These are phyloP conservation scores for Cryptocheilus praepositus DNA, from an alignment of 2,888 invertebrate species.

Conservation along the genomic window DNA sequence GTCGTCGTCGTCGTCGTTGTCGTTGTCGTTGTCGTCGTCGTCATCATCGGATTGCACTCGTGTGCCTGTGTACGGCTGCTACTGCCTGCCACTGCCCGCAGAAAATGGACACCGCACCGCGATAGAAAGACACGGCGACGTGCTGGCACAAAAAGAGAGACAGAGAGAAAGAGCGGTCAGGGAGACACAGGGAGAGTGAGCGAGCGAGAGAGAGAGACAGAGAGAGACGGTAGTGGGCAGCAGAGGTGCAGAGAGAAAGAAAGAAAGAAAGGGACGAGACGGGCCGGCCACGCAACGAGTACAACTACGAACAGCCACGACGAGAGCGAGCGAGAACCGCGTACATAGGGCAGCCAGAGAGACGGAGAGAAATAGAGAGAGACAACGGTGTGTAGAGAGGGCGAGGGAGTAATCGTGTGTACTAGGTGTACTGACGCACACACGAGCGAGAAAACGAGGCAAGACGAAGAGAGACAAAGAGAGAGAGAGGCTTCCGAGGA, in stretches of 20 bases:
- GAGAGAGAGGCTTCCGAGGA: conserved; percentile 20
- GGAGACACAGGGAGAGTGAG: conserved; percentile 24
- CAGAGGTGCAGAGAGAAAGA: conserved; percentile 32
- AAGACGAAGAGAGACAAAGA: conserved; percentile 29
- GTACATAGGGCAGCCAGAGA: conserved; percentile 24
- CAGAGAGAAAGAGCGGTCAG: conserved; percentile 26
- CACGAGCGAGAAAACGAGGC: conserved; percentile 14
- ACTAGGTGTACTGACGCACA: conserved; percentile 7
- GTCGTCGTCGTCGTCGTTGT: conserved; percentile 48
- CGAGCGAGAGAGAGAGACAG: too few species aligned
- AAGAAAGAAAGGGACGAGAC: conserved; percentile 32
- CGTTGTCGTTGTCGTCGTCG: conserved; percentile 12
- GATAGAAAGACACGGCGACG: conserved; percentile 42
- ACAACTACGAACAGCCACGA: too few species aligned
- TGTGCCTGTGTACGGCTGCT: not conserved
- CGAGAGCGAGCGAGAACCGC: conserved; percentile 20
- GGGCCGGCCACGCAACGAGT: too few species aligned
- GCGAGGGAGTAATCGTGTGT: conserved; percentile 42
- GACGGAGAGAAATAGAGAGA: conserved; percentile 29
- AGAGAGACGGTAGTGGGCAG: conserved; percentile 28
- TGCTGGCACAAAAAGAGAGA: conserved; percentile 31
- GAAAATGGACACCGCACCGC: conserved; percentile 69
- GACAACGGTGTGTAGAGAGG: conserved; percentile 26
- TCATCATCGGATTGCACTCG: not conserved
- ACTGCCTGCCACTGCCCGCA: conserved; percentile 35